Evolutionary conservation across 2,113 vertebrate genomes (phyloP).

Genomic region (Dermatemys mawii): DNA sequence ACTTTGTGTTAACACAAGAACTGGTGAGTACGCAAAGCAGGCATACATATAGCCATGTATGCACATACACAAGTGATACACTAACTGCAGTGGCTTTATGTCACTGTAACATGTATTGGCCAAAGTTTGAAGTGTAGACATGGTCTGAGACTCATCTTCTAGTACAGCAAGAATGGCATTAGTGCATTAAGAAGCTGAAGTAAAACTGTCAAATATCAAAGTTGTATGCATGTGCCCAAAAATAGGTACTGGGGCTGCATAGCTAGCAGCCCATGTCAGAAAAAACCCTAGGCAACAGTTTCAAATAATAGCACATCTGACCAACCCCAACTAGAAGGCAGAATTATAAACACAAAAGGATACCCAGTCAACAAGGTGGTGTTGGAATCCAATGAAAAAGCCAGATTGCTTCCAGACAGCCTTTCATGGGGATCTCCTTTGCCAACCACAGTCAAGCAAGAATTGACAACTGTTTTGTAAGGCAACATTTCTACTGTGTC

Average conservation of each 20-base stretch:
- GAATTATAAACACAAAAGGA: background rate
- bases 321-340: background rate
- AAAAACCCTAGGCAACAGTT: background rate
- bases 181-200: background rate
- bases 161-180: background rate
- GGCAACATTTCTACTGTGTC: background rate
- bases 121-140: background rate
- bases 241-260: background rate
- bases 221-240: background rate
- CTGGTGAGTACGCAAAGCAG: background rate
- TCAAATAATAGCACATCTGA: background rate
- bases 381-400: background rate
- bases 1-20: background rate
- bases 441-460: background rate
- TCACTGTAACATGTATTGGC: background rate
- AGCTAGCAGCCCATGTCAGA: background rate
- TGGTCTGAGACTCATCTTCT: background rate
- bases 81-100: background rate
- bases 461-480: background rate
- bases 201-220: background rate
- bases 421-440: background rate
- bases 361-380: background rate
- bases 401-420: background rate
- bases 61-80: background rate
- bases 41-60: too few relatives aligned